A percentile compares a stretch with the other conserved stretches of the same genome.
These are phyloP conservation scores for Drosophila parthenogenetica DNA, from an alignment of 2,888 invertebrate genomes.

Conservation along the genomic window DNA sequence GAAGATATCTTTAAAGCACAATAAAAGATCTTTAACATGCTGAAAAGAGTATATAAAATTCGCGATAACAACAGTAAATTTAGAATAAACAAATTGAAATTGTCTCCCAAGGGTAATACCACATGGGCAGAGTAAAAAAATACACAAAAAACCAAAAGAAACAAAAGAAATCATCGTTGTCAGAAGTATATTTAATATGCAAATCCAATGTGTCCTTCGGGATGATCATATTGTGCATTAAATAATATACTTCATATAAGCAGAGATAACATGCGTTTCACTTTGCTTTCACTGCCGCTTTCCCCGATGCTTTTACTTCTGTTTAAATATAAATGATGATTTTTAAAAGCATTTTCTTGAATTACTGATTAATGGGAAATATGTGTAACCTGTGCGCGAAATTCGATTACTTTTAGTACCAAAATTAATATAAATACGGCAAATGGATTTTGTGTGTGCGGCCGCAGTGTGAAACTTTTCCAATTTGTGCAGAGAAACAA, in stretches of 20 bases:
- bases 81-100: constrained; percentile 54
- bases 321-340: constrained; percentile 48
- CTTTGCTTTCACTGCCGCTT: too few species aligned
- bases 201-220: constrained; percentile 67
- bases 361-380: constrained; percentile 47
- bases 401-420: constrained; percentile 41
- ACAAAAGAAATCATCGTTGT: constrained; percentile 18
- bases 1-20: constrained; percentile 4
- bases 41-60: constrained; percentile 16
- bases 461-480: constrained; percentile 65
- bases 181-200: constrained; percentile 65
- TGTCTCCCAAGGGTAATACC: constrained; percentile 48
- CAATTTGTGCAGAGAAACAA: constrained; percentile 63
- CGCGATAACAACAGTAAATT: constrained; percentile 40
- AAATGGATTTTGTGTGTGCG: constrained; percentile 21
- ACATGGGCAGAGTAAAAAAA: constrained; percentile 30
- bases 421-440: constrained; percentile 65
- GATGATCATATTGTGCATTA: constrained; percentile 61
- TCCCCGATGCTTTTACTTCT: background rate
- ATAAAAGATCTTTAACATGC: background rate
- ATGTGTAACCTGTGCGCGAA: constrained; percentile 39
- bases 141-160: background rate
- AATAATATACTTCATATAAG: constrained; percentile 22
- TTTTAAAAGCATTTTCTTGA: constrained; percentile 36
- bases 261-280: constrained; percentile 6